Conservation (phyloP, 2,888 invertebrate species). For the Sclerodermus sp. region DNA sequence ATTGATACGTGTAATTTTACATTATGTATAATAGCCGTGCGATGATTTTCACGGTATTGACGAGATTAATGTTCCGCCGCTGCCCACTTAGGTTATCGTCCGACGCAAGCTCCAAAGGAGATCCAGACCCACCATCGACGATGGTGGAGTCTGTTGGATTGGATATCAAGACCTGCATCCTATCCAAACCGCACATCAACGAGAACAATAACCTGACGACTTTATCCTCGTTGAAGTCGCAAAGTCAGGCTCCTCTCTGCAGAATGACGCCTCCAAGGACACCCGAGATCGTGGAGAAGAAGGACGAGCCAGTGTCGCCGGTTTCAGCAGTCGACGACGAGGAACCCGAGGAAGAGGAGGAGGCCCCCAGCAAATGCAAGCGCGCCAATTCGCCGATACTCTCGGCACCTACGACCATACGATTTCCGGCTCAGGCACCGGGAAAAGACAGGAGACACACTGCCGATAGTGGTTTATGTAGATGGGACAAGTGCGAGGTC, state of each 20-base stretch:
- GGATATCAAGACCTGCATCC: slow-evolving; percentile 28
- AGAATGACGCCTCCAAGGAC: slow-evolving; percentile 14
- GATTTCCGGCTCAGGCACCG: slow-evolving; percentile 68
- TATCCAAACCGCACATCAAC: slow-evolving; percentile 41
- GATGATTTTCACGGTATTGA: too few species aligned
- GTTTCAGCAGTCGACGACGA: slow-evolving; percentile 40
- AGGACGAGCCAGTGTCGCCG: slow-evolving; percentile 16
- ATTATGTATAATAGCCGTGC: too few species aligned
- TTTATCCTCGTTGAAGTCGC: slow-evolving; percentile 35
- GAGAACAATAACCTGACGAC: slow-evolving; percentile 49
- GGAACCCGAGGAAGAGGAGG: slow-evolving; percentile 47
- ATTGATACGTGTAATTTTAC: too few species aligned
- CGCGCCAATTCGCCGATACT: slow-evolving; percentile 69
- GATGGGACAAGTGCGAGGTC: slow-evolving; percentile 81
- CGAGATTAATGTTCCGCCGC: too few species aligned
- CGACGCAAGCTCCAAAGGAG: slow-evolving; percentile 34
- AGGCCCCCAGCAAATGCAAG: slow-evolving; percentile 34
- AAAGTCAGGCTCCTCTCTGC: slow-evolving; percentile 8
- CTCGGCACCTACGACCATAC: slow-evolving; percentile 79
- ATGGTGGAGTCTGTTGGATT: slow-evolving; percentile 6
- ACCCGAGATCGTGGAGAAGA: slow-evolving; percentile 13
- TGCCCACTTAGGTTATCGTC: slow-evolving; percentile 38
- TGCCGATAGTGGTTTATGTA: slow-evolving; percentile 65
- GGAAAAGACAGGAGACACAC: slow-evolving; percentile 49
- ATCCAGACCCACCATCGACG: too few species aligned